These are phyloP conservation scores for Megalops cyprinoides DNA, from an alignment of 2,797 vertebrate species.

Conservation along the genomic window DNA sequence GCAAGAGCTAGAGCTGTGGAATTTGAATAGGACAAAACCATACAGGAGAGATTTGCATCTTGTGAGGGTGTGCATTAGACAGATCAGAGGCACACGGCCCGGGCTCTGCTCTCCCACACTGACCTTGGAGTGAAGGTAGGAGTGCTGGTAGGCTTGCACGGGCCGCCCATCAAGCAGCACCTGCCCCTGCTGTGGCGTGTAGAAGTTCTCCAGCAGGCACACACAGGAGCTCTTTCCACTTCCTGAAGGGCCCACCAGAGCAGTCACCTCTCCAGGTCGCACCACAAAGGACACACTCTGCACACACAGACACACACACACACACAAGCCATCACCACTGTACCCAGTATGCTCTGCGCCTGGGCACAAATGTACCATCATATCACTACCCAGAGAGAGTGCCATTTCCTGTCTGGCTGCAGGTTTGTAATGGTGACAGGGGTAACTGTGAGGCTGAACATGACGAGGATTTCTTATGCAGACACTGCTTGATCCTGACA, in stretches of 20 bases:
- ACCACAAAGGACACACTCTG: conserved; percentile 91
- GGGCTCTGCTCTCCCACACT: not conserved
- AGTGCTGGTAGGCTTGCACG: conserved; percentile 81
- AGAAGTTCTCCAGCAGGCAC: conserved; percentile 93
- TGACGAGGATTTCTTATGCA: too few relatives aligned
- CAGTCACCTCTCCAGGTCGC: conserved; percentile 86
- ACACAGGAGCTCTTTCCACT: conserved; percentile 96
- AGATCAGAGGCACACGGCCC: not conserved
- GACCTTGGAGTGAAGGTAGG: conserved; percentile 91
- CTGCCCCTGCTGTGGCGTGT: conserved; percentile 83
- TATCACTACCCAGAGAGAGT: not conserved
- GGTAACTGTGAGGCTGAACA: too few relatives aligned
- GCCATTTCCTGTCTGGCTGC: too few relatives aligned
- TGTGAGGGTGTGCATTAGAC: too few relatives aligned
- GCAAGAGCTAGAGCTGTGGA: too few relatives aligned
- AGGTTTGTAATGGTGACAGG: too few relatives aligned
- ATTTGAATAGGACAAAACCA: too few relatives aligned
- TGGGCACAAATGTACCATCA: not conserved
- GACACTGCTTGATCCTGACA: too few relatives aligned
- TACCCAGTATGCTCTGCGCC: not conserved
- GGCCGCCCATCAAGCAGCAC: conserved; percentile 89
- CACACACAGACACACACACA: conserved; percentile 15
- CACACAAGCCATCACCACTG: not conserved
- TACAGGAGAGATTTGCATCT: too few relatives aligned
- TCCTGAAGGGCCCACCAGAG: conserved; percentile 91